Percentiles rank a stretch among this genome's conserved stretches.
Evolutionary conservation across 2,113 vertebrate genomes (phyloP).

Genomic region (Bufo gargarizans): DNA sequence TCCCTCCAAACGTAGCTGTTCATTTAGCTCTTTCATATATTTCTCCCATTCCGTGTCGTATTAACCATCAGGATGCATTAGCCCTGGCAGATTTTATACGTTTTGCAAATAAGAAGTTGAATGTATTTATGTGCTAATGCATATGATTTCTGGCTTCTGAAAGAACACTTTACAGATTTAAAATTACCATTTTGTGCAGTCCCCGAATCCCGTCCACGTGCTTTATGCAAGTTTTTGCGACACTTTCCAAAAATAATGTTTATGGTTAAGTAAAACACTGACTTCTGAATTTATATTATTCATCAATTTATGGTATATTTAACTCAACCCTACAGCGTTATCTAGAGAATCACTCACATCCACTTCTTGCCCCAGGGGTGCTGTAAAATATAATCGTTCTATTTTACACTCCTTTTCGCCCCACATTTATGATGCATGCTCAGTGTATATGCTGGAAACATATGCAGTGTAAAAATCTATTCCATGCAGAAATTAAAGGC

Average conservation of each 20-base stretch:
- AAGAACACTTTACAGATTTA: conserved; percentile 60
- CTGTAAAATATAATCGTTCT: too few relatives aligned
- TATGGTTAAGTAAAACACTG: conserved; percentile 10
- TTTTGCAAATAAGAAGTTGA: conserved; percentile 64
- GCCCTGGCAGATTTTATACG: conserved; percentile 63
- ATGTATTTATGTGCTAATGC: conserved; percentile 62
- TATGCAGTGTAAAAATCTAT: background rate
- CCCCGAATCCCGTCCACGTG: conserved; percentile 43
- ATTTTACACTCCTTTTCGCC: too few relatives aligned
- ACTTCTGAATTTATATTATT: background rate
- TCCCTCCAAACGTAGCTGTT: conserved; percentile 31
- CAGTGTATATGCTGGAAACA: too few relatives aligned
- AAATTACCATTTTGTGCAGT: conserved; percentile 58
- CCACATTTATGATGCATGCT: too few relatives aligned
- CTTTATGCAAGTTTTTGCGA: conserved; percentile 53
- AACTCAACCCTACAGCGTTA: background rate
- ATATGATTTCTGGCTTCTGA: conserved; percentile 66
- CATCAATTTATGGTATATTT: background rate
- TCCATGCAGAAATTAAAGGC: too few relatives aligned
- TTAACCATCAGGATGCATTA: conserved; percentile 62
- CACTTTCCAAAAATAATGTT: conserved; percentile 4
- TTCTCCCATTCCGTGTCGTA: conserved; percentile 57
- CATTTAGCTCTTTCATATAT: conserved; percentile 60
- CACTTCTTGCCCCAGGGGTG: background rate
- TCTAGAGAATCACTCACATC: background rate